Evolutionary conservation across 2,797 vertebrate genomes (phyloP).

Genomic region (Schizothorax lantsangensis): DNA sequence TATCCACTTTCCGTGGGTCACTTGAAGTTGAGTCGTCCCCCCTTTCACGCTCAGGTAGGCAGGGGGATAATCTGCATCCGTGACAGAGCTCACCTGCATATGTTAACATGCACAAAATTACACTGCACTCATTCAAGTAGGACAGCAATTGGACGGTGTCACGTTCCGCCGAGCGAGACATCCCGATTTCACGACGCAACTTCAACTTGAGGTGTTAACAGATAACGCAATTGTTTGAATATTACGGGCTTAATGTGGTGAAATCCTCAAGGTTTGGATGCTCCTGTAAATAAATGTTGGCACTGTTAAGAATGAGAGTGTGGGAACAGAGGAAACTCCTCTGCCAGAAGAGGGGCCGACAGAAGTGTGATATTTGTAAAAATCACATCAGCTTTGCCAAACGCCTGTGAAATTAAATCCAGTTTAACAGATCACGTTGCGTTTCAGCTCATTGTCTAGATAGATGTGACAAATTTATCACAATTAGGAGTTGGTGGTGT

Average conservation of each 20-base stretch:
- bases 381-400: conserved; percentile 31
- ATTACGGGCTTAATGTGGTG: conserved; percentile 34
- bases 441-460: conserved; percentile 33
- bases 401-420: conserved; percentile 46
- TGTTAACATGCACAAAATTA: conserved; percentile 54
- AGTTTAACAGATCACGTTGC: conserved; percentile 42
- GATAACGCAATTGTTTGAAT: conserved; percentile 42
- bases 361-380: conserved; percentile 36
- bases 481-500: conserved; percentile 39
- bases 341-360: conserved; percentile 18
- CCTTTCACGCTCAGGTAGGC: conserved; percentile 47
- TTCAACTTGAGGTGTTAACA: conserved; percentile 20
- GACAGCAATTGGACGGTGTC: conserved; percentile 45
- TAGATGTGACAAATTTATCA: conserved; percentile 46
- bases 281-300: conserved; percentile 43
- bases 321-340: conserved; percentile 19
- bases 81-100: conserved; percentile 50
- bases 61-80: conserved; percentile 41
- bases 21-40: conserved; percentile 44
- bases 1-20: conserved; percentile 60
- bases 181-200: neutral
- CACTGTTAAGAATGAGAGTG: conserved; percentile 14
- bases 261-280: conserved; percentile 29
- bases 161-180: neutral
- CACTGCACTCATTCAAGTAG: conserved; percentile 57